Conservation (phyloP, 2,888 invertebrate species). For the Dasysyrphus albostriatus region DNA sequence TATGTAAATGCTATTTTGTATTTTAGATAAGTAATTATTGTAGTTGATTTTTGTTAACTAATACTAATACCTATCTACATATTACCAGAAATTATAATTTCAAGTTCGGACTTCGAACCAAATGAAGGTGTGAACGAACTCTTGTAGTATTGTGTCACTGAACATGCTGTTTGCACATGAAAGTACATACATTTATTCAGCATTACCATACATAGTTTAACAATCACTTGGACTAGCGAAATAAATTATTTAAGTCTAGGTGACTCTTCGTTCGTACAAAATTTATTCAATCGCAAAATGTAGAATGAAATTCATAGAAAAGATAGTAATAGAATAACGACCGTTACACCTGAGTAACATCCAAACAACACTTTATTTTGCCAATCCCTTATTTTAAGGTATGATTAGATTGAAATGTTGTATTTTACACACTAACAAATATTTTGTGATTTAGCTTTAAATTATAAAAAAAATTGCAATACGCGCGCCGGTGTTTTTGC, state of each 20-base stretch:
- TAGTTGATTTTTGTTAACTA: not conserved
- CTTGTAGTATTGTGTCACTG: not conserved
- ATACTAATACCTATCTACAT: not conserved
- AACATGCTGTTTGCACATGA: not conserved
- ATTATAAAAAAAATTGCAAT: too few species aligned
- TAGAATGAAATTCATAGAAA: not conserved
- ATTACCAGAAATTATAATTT: constrained; percentile 1
- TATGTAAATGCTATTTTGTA: not conserved
- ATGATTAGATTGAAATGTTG: too few species aligned
- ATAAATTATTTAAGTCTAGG: too few species aligned
- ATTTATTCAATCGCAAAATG: not conserved
- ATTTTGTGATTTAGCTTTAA: too few species aligned
- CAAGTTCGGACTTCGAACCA: not conserved
- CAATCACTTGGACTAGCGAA: not conserved
- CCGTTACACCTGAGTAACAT: too few species aligned
- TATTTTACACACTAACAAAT: too few species aligned
- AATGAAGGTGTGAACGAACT: not conserved
- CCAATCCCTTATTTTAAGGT: too few species aligned
- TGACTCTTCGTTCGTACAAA: too few species aligned
- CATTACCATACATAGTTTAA: not conserved
- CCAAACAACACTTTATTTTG: too few species aligned
- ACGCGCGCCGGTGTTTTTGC: too few species aligned
- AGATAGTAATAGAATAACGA: not conserved
- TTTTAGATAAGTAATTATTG: not conserved
- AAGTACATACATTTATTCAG: too few species aligned